Conservation (phyloP, 2,888 invertebrate species). For the Platycheirus rosarum region DNA sequence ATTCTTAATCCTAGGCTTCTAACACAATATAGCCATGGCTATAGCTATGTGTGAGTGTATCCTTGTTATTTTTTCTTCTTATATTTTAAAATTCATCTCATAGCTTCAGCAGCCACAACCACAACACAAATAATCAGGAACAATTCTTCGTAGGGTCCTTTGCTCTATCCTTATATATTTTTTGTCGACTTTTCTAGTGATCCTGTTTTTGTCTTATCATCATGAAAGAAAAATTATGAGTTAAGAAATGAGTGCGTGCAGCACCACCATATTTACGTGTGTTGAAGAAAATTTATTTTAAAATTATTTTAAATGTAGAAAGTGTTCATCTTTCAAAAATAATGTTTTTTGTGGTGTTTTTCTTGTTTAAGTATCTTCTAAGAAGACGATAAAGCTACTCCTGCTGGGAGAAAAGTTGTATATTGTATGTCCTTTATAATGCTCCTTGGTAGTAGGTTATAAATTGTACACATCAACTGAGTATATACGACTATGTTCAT, state of each 20-base stretch:
- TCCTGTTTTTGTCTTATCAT: slow-evolving; percentile 30
- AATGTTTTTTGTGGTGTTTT: background rate
- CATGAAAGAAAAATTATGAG: slow-evolving; percentile 33
- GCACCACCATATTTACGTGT: slow-evolving; percentile 8
- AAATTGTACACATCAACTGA: slow-evolving; percentile 14
- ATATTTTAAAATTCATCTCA: slow-evolving; percentile 65
- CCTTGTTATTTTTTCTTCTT: slow-evolving; percentile 36
- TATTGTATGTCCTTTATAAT: slow-evolving; percentile 6
- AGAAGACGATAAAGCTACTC: slow-evolving; percentile 2
- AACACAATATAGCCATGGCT: background rate
- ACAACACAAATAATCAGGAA: slow-evolving; percentile 58
- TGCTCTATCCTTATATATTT: background rate
- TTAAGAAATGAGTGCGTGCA: slow-evolving; percentile 30
- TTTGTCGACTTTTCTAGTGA: slow-evolving; percentile 8
- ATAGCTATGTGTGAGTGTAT: background rate
- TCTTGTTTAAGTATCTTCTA: background rate
- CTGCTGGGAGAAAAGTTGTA: slow-evolving; percentile 13
- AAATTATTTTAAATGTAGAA: slow-evolving; percentile 36
- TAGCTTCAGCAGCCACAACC: slow-evolving; percentile 38
- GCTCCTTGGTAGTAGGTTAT: slow-evolving; percentile 12
- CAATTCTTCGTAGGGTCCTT: slow-evolving; percentile 21
- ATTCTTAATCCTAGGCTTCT: slow-evolving; percentile 37
- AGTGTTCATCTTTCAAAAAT: slow-evolving; percentile 32
- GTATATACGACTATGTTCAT: background rate
- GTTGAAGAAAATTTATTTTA: slow-evolving; percentile 61